Evolutionary conservation across 2,797 vertebrate genomes (phyloP), one percentile per base, ranked within the genome.

Genomic region (Luscinia megarhynchos): DNA sequence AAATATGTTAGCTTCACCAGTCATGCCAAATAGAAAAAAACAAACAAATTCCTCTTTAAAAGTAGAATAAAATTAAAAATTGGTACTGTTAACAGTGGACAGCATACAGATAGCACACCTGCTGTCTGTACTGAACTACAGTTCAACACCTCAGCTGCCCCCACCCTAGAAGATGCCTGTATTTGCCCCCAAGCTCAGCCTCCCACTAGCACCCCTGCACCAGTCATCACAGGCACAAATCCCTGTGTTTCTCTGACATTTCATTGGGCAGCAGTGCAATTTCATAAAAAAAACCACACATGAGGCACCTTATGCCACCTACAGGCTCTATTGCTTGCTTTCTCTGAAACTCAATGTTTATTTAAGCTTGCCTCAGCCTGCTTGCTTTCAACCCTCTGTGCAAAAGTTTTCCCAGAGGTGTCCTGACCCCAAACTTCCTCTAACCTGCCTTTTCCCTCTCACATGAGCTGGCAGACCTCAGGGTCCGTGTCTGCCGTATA

Each of bases 261-360:
- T 93, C 63, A 84, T 38, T 20, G 61, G 40, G 22, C 74, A 93
- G 63, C 8, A 9, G 6, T 30, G 22, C 54, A 43, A 54, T 79
- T 67, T 76, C 10, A 50, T 36, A 12, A 70, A 84, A 63, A 34
- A 62, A 69, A 24, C 0, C 48, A 80, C 50, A 81, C 11, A 73
- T 0, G 61, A 94, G 67, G 43, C 45, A 87, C 75, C 61, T 80
- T 83, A 84, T 89, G 88, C 74, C 86, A 95, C 88, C 90, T 93
- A 95, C 90, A 95, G 78, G 86, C 38, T 89, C 50, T 40, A 27
- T 26, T 34, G 70, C 74, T 90, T 63, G 2, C 24, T 58, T 64
- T 51, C 68, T 70, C 48, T 67, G 36, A 93, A 88, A 85, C 41
- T 45, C 34, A 27, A 3, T 29, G 17, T 51, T 72, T 50, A 40